Evolutionary conservation across 2,797 vertebrate species (phyloP).

Genomic region (Periophthalmus magnuspinnatus): DNA sequence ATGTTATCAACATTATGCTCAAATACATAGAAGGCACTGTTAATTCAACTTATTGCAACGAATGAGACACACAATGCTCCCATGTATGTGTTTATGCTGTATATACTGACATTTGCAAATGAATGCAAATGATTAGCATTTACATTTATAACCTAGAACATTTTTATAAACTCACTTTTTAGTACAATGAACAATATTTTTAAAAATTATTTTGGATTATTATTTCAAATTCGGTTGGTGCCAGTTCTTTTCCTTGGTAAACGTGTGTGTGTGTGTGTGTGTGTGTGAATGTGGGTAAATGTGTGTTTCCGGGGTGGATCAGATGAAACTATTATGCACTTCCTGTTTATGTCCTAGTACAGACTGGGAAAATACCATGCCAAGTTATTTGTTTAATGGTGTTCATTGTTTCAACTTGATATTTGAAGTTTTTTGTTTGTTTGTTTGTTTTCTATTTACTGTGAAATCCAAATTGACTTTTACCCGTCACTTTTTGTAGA

Average conservation of each 20-base stretch:
- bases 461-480: background rate
- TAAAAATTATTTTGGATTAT: too few relatives aligned
- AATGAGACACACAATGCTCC: background rate
- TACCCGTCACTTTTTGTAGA: conserved; percentile 45
- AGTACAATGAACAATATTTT: too few relatives aligned
- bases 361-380: background rate
- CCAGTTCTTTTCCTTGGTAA: background rate
- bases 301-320: conserved; percentile 32
- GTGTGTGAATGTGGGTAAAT: background rate
- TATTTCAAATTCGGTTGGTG: background rate
- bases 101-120: background rate
- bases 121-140: too few relatives aligned
- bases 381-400: background rate
- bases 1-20: background rate
- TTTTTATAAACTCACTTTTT: too few relatives aligned
- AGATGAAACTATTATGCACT: conserved; percentile 24
- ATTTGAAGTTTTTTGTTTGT: background rate
- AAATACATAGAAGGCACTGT: background rate
- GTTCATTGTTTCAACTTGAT: background rate
- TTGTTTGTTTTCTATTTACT: background rate
- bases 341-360: conserved; percentile 30
- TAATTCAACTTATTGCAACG: background rate
- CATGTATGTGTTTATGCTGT: background rate
- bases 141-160: too few relatives aligned
- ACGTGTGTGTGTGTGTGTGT: too few relatives aligned